Evolutionary conservation across 2,797 vertebrate species (phyloP).

Genomic region (Sebastes paucispinis): DNA sequence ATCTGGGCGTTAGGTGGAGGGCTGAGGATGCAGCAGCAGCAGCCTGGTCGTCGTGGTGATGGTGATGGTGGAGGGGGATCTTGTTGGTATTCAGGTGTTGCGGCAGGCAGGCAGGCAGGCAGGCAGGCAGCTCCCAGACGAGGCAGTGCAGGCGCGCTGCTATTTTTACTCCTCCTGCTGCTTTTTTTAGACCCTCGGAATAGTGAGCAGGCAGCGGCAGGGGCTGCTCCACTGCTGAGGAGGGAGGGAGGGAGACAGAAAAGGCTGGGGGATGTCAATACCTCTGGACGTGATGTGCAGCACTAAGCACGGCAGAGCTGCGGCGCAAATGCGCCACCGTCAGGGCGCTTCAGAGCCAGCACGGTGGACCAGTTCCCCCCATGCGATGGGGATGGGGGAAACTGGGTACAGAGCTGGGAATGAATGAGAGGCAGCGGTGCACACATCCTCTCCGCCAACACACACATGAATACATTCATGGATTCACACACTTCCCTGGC

Average conservation of each 20-base stretch:
- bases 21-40: slow-evolving; percentile 44
- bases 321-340: slow-evolving; percentile 61
- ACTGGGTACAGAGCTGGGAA: slow-evolving; percentile 21
- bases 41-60: slow-evolving; percentile 42
- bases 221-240: slow-evolving; percentile 71
- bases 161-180: slow-evolving; percentile 97
- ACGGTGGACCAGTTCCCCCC: slow-evolving; percentile 15
- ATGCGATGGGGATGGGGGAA: background rate
- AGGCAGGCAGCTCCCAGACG: slow-evolving; percentile 86
- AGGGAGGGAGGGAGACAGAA: slow-evolving; percentile 37
- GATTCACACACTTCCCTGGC: background rate
- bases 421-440: slow-evolving; percentile 29
- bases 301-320: slow-evolving; percentile 40
- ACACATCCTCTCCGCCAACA: background rate
- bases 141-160: slow-evolving; percentile 87
- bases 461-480: slow-evolving; percentile 3
- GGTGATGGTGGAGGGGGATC: slow-evolving; percentile 60
- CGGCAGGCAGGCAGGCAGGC: slow-evolving; percentile 82
- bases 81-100: slow-evolving; percentile 94
- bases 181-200: slow-evolving; percentile 96
- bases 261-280: slow-evolving; percentile 83
- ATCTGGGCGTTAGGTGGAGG: slow-evolving; percentile 6
- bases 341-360: slow-evolving; percentile 37
- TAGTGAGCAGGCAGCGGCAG: slow-evolving; percentile 87
- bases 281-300: slow-evolving; percentile 83